These are phyloP conservation scores for Melinaea menophilus DNA, from an alignment of 2,888 invertebrate genomes.

Conservation along the genomic window DNA sequence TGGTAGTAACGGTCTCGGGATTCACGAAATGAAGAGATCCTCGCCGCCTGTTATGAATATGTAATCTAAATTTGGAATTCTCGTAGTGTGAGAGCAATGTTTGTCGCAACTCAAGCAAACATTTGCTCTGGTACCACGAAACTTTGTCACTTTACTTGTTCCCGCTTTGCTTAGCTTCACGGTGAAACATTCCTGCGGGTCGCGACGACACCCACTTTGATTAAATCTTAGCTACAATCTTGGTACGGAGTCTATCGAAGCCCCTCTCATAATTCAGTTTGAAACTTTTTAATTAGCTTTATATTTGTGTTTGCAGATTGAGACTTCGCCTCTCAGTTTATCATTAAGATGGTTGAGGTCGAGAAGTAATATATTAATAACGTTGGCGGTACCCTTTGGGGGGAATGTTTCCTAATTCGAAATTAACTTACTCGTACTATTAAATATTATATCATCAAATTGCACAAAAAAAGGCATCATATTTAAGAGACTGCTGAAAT, in stretches of 20 bases:
- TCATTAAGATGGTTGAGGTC: conserved; percentile 67
- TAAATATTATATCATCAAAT: too few species aligned
- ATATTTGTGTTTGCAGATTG: conserved; percentile 78
- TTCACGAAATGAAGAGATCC: conserved; percentile 66
- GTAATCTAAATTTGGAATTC: conserved; percentile 76
- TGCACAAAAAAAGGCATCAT: too few species aligned
- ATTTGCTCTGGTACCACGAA: conserved; percentile 48
- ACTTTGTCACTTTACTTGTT: conserved; percentile 34
- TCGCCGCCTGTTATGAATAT: conserved; percentile 74
- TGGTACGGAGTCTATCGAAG: conserved; percentile 71
- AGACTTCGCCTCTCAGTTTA: conserved; percentile 70
- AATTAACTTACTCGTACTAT: too few species aligned
- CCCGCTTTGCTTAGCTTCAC: conserved; percentile 30
- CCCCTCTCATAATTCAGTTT: conserved; percentile 78
- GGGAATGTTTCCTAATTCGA: not conserved
- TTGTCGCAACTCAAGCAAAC: conserved; percentile 68
- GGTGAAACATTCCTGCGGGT: conserved; percentile 50
- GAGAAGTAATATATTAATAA: conserved; percentile 71
- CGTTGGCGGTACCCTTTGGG: conserved; percentile 34
- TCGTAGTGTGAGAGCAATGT: conserved; percentile 70
- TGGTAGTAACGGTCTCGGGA: conserved; percentile 57
- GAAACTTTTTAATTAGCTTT: conserved; percentile 79
- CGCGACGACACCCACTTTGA: conserved; percentile 59
- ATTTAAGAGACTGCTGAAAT: too few species aligned
- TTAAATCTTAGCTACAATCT: conserved; percentile 72